Percentiles rank a stretch among this genome's conserved stretches.
phyloP scores from a whole-genome alignment of 2,797 vertebrate genomes.

The Mus caroli region DNA sequence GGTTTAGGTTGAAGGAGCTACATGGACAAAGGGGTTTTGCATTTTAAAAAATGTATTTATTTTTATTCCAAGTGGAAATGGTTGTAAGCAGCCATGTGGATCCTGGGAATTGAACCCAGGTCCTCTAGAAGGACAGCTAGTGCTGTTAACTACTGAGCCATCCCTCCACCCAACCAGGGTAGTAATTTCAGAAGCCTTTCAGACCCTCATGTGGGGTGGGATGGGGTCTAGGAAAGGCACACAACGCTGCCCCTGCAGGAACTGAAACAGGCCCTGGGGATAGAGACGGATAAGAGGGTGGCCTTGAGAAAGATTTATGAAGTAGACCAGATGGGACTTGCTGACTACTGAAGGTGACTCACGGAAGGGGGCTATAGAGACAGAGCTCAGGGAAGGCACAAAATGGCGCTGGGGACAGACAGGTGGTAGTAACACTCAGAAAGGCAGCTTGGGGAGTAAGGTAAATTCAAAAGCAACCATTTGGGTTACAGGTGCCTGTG shows the following conservation, averaged over 20 bases:
- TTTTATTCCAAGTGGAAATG: background rate
- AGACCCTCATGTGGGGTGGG: rapidly evolving
- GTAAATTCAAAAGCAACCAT: rapidly evolving
- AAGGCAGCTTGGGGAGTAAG: background rate
- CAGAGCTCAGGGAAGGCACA: rapidly evolving
- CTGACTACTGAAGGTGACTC: background rate
- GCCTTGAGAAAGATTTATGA: rapidly evolving
- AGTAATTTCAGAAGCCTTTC: background rate
- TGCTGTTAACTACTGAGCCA: background rate
- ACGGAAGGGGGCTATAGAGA: background rate
- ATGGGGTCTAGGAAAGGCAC: too few species aligned
- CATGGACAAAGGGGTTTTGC: background rate
- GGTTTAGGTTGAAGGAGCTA: background rate
- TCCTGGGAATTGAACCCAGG: background rate
- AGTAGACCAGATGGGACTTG: background rate
- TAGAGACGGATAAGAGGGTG: rapidly evolving
- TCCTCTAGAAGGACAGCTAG: background rate
- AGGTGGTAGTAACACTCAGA: background rate
- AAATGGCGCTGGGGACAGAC: background rate
- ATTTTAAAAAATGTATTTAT: background rate
- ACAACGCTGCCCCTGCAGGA: background rate
- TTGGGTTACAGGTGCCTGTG: background rate
- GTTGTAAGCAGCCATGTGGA: background rate
- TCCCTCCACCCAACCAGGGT: background rate
- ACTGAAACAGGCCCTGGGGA: background rate